phyloP scores from a whole-genome alignment of 2,888 invertebrate species.

The Andrena praecox region DNA sequence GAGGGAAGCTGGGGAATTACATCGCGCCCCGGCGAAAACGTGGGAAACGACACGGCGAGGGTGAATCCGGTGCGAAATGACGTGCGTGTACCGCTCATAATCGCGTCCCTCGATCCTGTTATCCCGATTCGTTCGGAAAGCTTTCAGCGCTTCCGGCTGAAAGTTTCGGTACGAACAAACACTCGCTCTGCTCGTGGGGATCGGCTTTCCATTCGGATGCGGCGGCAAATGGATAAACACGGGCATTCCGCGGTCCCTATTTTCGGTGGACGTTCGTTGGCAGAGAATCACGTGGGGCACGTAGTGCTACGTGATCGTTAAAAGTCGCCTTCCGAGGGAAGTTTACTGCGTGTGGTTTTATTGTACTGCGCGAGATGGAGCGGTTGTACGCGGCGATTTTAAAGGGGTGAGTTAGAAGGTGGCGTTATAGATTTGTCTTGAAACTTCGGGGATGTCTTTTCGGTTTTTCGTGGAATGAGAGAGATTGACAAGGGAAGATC shows the following conservation, averaged over 20 bases:
- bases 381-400: no score
- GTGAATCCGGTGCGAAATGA: constrained; percentile 8
- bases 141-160: constrained; percentile 6
- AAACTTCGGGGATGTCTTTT: no score
- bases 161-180: constrained; percentile 13
- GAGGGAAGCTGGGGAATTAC: constrained; percentile 33
- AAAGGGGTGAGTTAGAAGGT: no score
- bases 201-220: neutral
- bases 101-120: constrained; percentile 43
- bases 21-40: constrained; percentile 18
- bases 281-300: neutral
- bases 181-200: neutral
- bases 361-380: no score
- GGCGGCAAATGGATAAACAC: neutral
- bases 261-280: no score
- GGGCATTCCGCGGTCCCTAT: no score
- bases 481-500: no score
- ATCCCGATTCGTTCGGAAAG: constrained; percentile 37
- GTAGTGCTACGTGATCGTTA: constrained; percentile 3
- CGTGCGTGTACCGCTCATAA: constrained; percentile 25
- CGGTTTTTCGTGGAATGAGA: no score
- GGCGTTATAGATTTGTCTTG: no score
- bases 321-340: neutral
- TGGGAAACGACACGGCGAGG: constrained; percentile 27
- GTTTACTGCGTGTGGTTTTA: no score